phyloP scores from a whole-genome alignment of 2,797 vertebrate species.

The Hafferia zeledoni region DNA sequence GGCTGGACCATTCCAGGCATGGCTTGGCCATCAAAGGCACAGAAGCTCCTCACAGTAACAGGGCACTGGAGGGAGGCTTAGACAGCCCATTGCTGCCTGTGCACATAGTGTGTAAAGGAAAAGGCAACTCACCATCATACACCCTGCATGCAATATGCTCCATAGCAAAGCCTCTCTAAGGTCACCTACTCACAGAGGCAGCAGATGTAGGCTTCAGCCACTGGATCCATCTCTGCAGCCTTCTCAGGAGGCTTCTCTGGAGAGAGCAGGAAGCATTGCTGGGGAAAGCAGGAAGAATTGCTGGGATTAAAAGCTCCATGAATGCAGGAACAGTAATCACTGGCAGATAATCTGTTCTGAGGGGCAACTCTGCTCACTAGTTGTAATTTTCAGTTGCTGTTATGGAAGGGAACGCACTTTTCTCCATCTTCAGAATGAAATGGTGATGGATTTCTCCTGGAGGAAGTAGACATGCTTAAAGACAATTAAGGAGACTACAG shows the following conservation, averaged over 20 bases:
- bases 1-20: not conserved
- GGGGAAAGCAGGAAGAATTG: not conserved
- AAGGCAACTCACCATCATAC: not conserved
- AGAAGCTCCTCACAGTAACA: not conserved
- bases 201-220: not conserved
- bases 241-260: not conserved
- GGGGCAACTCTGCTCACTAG: not conserved
- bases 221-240: not conserved
- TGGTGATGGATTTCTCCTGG: not conserved
- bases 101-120: fast-evolving
- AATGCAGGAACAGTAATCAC: not conserved
- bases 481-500: not conserved
- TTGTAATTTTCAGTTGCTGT: not conserved
- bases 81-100: not conserved
- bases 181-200: not conserved
- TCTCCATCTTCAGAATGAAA: not conserved
- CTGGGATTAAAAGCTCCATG: not conserved
- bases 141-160: not conserved
- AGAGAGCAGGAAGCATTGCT: not conserved
- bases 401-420: not conserved
- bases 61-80: not conserved
- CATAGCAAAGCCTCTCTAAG: not conserved
- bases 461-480: not conserved
- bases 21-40: not conserved
- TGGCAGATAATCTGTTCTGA: not conserved